Base-by-base conservation (phyloP, 1,140 invertebrate genomes). In the Drosophila ironensis region DNA sequence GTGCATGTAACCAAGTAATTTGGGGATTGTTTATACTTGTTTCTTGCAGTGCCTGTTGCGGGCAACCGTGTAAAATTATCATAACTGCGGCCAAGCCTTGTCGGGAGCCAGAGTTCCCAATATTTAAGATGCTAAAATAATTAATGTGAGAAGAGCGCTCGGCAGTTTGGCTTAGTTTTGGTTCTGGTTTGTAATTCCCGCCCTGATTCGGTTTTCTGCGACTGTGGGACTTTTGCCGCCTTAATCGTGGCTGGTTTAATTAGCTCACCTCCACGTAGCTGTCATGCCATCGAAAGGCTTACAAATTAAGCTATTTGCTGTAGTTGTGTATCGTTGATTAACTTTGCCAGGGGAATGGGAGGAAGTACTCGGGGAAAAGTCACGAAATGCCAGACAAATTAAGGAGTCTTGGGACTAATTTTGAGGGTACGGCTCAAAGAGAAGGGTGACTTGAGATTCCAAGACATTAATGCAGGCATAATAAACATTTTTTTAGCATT, bases 101-200 rank as follows among this genome's bases (percentile, higher is more conserved):
- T 61, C 40, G 57, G 16, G 24, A n/a, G 12, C 30, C 20, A 64
- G 41, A 38, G 66, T 48, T 54, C 78, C 73, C 78, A 78, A 82
- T 82, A 86, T 67, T 78, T 78, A 25, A 67, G 70, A 71, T 78
- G 80, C 78, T 57, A 84, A 78, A 74, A 84, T 84, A 84, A 84
- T 84, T 84, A 84, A 86, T 84, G 80, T 84, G 80, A 51, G 78
- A 86, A 84, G 52, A 60, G 73, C 57, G n/a, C 47, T 53, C 42
- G 30, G 47, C 42, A 35, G 51, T 28, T 48, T 44, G 64, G 51
- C 45, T 56, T 16, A 51, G 37, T 46, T 54, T 19, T 16, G 28
- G 17, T 44, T 40, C 57, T 38, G 37, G 35, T 54, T 38, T 64
- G 14, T 37, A 22, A 40, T 17, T 70, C 45, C 27, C 45, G 44